Conservation (phyloP, 23 tunicate species). For the Halocynthia roretzi region DNA sequence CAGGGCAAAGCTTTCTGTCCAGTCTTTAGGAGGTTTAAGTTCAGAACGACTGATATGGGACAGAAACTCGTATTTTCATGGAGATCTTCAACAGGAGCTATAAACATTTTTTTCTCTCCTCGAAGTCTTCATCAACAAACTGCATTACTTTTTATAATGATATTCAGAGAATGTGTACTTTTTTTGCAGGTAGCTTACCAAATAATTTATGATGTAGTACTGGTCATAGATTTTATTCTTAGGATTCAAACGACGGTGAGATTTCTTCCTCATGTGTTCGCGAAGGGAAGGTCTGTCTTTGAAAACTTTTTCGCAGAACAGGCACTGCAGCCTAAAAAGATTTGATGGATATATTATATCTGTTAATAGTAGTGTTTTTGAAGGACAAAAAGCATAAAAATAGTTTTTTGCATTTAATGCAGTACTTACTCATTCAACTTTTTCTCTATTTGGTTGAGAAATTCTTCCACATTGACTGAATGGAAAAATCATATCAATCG, state of each 20-base stretch:
- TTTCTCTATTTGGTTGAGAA: conserved; percentile 59
- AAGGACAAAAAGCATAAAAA: neutral
- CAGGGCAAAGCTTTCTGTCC: too few species aligned
- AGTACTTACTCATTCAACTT: conserved; percentile 43
- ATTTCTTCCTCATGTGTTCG: conserved; percentile 96
- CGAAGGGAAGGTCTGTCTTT: conserved; percentile 73
- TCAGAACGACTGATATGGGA: neutral
- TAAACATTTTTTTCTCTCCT: neutral
- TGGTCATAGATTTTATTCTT: conserved; percentile 79
- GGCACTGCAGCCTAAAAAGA: conserved; percentile 45
- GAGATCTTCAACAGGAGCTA: neutral
- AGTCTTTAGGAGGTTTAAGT: too few species aligned
- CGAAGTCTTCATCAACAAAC: neutral
- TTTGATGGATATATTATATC: too few species aligned
- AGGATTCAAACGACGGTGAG: conserved; percentile 82
- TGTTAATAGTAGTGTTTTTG: neutral
- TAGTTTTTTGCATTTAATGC: neutral
- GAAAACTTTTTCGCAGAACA: conserved; percentile 83
- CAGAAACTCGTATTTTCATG: neutral
- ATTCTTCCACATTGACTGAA: conserved; percentile 67
- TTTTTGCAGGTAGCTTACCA: conserved; percentile 13
- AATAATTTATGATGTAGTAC: conserved; percentile 81
- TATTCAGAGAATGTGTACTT: neutral
- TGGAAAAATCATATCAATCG: neutral
- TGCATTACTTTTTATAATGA: neutral